Base-by-base conservation (phyloP, 2,797 vertebrate genomes). In the Rallus crepitans region DNA sequence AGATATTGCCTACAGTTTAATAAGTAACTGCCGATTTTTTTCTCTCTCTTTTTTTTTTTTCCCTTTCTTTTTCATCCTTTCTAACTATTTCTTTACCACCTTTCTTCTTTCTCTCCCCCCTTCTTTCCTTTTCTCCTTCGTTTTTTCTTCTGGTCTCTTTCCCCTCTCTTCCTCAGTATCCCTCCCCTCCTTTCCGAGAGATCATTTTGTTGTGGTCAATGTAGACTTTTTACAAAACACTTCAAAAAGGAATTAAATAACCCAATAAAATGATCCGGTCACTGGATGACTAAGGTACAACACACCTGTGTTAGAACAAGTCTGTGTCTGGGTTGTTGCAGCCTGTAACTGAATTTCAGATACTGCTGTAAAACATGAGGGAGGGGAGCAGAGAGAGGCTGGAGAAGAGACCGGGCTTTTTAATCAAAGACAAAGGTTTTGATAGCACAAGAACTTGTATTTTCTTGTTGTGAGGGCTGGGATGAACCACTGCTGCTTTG, bases 401-500 rank as follows among this genome's bases (percentile, higher is more conserved):
- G 68, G 47, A 66, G 30, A 68, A 37, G 23, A 69, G 33, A 21
- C 35, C 20, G 4, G 15, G 47, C 57, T 87, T 94, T 94, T 55
- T 79, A 81, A 59, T 75, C 60, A 53, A 91, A 87, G 27, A 35
- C 64, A 3, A 91, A 85, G 77, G 71, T 92, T 96, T 92, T 39
- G 25, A 95, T 79, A 97, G 91, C 89, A 93, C 89, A 96, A 28
- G 27, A 95, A 92, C 61, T 79, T 85, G 9, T 90, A 84, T 92
- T 92, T 97, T 96, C 66, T 89, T 82, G 50, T 94, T 91, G 45
- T 96, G 68, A 95, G 91, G 66, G 47, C 93, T 97, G 72, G 87
- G 90, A 94, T 92, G 89, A 96, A 90, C 91, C 80, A 94, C 55
- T 96, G 82, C 97, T 97, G 94, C 95, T 97, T 75, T 94, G 71